phyloP scores from a whole-genome alignment of 2,888 invertebrate genomes.

The Sinopyrophorus schimmeli region DNA sequence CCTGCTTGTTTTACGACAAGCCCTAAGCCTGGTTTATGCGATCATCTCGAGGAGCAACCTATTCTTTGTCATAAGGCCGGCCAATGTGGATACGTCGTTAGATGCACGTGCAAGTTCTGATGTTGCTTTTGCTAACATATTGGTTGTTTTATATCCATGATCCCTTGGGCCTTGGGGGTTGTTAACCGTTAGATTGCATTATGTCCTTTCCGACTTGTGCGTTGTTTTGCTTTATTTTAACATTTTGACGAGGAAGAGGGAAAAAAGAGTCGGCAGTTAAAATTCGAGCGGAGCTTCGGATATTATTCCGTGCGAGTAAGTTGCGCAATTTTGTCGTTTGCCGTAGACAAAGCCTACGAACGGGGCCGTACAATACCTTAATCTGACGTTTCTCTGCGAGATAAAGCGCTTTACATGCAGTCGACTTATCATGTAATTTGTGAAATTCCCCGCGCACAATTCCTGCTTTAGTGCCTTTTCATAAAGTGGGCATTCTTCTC shows the following conservation, averaged over 20 bases:
- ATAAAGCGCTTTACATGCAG: slow-evolving; percentile 26
- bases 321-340: slow-evolving; percentile 18
- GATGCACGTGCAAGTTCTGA: slow-evolving; percentile 23
- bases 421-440: slow-evolving; percentile 25
- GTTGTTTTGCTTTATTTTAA: no score
- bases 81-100: slow-evolving; percentile 21
- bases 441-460: slow-evolving; percentile 20
- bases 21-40: slow-evolving; percentile 24
- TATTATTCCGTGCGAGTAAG: slow-evolving; percentile 18
- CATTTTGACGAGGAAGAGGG: no score
- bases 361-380: slow-evolving; percentile 21
- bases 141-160: slow-evolving; percentile 22
- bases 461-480: slow-evolving; percentile 20
- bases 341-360: slow-evolving; percentile 20
- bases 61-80: slow-evolving; percentile 15
- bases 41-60: slow-evolving; percentile 24
- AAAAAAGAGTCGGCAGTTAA: no score
- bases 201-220: no score
- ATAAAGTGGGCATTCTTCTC: slow-evolving; percentile 21
- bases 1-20: slow-evolving; percentile 27
- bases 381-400: slow-evolving; percentile 25
- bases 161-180: slow-evolving; percentile 3
- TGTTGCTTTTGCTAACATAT: slow-evolving; percentile 19
- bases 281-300: slow-evolving; percentile 12
- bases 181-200: slow-evolving; percentile 13